Conservation (phyloP, 1,140 invertebrate species). For the Whitmania pigra region DNA sequence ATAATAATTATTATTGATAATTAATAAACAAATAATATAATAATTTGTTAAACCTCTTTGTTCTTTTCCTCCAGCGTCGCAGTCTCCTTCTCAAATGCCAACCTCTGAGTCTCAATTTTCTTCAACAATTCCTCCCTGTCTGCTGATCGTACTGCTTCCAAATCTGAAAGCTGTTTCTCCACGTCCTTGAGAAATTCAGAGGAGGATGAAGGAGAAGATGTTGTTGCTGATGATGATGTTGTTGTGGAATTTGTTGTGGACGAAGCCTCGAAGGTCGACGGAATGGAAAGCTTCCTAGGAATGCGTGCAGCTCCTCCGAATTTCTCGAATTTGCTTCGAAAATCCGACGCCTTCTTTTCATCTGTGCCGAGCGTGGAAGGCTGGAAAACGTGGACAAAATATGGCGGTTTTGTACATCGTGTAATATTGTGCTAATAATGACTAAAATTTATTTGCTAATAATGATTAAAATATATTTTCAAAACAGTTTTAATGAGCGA, state of each 20-base stretch:
- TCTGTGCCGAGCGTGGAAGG: neutral
- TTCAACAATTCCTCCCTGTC: constrained; percentile 11
- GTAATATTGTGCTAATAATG: no score
- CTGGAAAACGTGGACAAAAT: constrained; percentile 3
- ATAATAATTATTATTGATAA: neutral
- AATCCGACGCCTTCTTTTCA: constrained; percentile 14
- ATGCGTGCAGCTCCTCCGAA: constrained; percentile 10
- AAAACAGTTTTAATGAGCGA: no score
- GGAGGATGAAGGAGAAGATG: constrained; percentile 4
- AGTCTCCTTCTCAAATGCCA: constrained; percentile 6
- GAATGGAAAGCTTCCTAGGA: neutral
- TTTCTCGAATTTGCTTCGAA: constrained; percentile 18
- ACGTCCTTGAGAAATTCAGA: constrained; percentile 8
- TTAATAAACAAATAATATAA: neutral
- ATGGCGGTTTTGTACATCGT: no score
- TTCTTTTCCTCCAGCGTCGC: neutral
- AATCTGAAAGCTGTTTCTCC: neutral
- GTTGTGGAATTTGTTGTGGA: neutral
- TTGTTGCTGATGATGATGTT: neutral
- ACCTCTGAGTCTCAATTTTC: neutral
- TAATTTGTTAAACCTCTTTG: neutral
- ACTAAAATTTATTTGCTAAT: no score
- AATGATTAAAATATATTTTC: no score
- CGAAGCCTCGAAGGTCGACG: neutral
- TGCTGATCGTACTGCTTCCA: neutral